A percentile compares a stretch with the other conserved stretches of the same genome.
Conservation (phyloP, 1,140 invertebrate species). For the Neodiprion pinetum region DNA sequence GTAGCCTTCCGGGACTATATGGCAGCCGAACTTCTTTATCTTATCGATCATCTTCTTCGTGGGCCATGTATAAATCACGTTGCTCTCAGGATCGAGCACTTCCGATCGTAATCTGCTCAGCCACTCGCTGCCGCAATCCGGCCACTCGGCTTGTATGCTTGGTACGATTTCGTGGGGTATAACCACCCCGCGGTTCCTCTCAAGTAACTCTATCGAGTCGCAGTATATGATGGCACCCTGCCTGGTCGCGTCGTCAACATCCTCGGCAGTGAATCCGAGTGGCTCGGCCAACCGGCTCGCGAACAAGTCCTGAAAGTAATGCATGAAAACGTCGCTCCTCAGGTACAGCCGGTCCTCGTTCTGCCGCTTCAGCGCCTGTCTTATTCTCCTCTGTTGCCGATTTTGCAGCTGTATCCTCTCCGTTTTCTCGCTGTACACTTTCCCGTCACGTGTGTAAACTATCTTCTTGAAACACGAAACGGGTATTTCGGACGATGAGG, state of each 20-base stretch:
- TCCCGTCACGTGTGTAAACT: slow-evolving; percentile 39
- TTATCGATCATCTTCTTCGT: slow-evolving; percentile 68
- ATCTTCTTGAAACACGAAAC: slow-evolving; percentile 46
- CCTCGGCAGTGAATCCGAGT: slow-evolving; percentile 61
- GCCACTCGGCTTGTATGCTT: slow-evolving; percentile 71
- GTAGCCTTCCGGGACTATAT: slow-evolving; percentile 73
- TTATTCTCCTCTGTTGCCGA: slow-evolving; percentile 58
- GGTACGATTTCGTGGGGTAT: slow-evolving; percentile 67
- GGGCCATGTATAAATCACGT: slow-evolving; percentile 71
- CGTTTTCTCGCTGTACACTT: slow-evolving; percentile 40
- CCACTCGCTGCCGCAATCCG: slow-evolving; percentile 71
- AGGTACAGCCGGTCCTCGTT: slow-evolving; percentile 65
- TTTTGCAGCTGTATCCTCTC: slow-evolving; percentile 34
- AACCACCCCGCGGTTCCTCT: slow-evolving; percentile 24
- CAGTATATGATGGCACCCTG: slow-evolving; percentile 69
- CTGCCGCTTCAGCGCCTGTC: slow-evolving; percentile 50
- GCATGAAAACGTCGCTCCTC: slow-evolving; percentile 68
- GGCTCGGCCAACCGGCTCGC: slow-evolving; percentile 60
- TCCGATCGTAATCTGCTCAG: slow-evolving; percentile 63
- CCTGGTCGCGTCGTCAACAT: slow-evolving; percentile 59
- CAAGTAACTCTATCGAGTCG: slow-evolving; percentile 47
- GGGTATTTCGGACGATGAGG: slow-evolving; percentile 29
- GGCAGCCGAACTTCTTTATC: slow-evolving; percentile 71
- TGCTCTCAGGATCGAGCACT: slow-evolving; percentile 63
- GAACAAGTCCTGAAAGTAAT: slow-evolving; percentile 68